Percentiles rank a stretch among this genome's conserved stretches.
Evolutionary conservation across 2,797 vertebrate species (phyloP).

Genomic region (Muscicapa comitata): DNA sequence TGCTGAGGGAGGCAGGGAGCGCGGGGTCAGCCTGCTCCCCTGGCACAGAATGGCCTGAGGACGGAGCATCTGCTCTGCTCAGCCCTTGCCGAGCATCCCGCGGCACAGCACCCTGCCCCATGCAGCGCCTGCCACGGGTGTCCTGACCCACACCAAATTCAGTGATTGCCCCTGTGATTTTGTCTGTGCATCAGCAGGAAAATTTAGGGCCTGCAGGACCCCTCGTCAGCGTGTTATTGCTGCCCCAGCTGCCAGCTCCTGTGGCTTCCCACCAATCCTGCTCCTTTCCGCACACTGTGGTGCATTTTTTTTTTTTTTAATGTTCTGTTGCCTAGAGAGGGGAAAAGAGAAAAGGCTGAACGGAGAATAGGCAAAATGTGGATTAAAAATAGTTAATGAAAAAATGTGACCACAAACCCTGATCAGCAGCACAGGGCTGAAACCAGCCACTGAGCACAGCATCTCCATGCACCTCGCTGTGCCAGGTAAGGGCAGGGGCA

Average conservation of each 20-base stretch:
- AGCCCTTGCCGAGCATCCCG: neutral
- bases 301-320: neutral
- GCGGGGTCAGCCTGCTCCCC: fast-evolving
- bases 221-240: neutral
- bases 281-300: neutral
- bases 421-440: neutral
- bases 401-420: conserved; percentile 40
- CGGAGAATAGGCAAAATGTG: neutral
- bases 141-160: neutral
- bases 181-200: neutral
- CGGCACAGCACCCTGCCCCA: fast-evolving
- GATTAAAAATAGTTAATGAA: conserved; percentile 66
- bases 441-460: neutral
- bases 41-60: neutral
- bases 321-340: conserved; percentile 56
- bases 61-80: neutral
- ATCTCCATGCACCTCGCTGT: neutral
- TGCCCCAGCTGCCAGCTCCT: neutral
- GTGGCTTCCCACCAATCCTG: neutral
- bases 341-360: neutral
- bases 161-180: neutral
- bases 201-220: conserved; percentile 30
- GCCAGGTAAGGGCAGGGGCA: neutral
- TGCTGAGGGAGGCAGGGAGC: neutral
- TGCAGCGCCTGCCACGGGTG: fast-evolving